A percentile compares a stretch with the other conserved stretches of the same genome.
Conservation (phyloP, 1,140 invertebrate species). For the Caenorhabditis brenneri region DNA sequence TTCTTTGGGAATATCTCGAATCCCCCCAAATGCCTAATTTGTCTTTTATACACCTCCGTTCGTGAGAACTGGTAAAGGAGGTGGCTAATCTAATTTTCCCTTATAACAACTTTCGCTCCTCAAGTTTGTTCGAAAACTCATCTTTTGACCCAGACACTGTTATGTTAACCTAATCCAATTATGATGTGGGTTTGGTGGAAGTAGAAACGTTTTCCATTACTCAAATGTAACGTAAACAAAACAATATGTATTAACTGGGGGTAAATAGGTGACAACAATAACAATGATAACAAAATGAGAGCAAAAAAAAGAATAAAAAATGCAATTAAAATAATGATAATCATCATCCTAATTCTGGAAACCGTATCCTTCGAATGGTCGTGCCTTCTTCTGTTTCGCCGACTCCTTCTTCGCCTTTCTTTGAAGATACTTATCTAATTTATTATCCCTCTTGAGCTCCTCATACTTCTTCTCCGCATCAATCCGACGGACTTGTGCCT, state of each 20-base stretch:
- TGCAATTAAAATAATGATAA: neutral
- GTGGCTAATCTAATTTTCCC: neutral
- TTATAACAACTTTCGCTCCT: neutral
- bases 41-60: neutral
- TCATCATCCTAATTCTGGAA: neutral
- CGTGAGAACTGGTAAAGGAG: neutral
- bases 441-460: conserved; percentile 45
- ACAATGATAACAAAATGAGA: neutral
- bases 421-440: conserved; percentile 45
- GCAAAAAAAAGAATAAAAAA: neutral
- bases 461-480: conserved; percentile 50
- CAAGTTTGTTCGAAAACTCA: neutral
- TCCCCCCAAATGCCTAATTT: neutral
- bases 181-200: no score
- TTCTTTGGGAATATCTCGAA: neutral
- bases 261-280: neutral
- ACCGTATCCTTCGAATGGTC: conserved; percentile 16
- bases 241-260: neutral
- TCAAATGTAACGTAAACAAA: neutral
- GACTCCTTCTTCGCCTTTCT: conserved; percentile 47
- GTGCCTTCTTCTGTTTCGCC: conserved; percentile 40
- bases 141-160: neutral
- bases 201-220: no score
- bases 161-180: neutral
- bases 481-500: conserved; percentile 41